phyloP scores from a whole-genome alignment of 2,888 invertebrate genomes.

The Silvanus unidentatus region DNA sequence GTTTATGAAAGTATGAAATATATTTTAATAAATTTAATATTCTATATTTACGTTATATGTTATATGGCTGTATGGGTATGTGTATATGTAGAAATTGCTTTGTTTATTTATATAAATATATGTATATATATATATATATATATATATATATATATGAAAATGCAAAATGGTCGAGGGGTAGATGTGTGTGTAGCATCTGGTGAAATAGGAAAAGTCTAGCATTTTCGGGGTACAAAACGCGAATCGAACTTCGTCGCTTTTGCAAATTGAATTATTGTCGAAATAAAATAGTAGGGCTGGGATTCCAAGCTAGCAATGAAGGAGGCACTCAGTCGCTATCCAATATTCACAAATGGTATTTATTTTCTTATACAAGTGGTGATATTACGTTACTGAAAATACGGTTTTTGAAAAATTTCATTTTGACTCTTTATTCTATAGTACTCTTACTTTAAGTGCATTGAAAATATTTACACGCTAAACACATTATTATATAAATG shows the following conservation, averaged over 20 bases:
- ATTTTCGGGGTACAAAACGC: conserved; percentile 18
- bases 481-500: neutral
- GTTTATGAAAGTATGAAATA: too few relatives aligned
- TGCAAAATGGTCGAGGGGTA: too few relatives aligned
- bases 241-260: conserved; percentile 31
- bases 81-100: too few relatives aligned
- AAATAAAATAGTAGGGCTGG: conserved; percentile 30
- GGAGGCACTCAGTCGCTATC: conserved; percentile 29
- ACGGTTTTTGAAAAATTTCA: conserved; percentile 19
- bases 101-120: conserved; percentile 9
- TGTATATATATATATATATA: too few relatives aligned
- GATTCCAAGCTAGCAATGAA: conserved; percentile 26
- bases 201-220: conserved; percentile 26
- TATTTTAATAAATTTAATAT: too few relatives aligned
- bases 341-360: conserved; percentile 32
- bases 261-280: conserved; percentile 31
- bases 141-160: too few relatives aligned
- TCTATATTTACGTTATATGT: too few relatives aligned
- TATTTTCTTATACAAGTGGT: conserved; percentile 28
- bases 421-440: conserved; percentile 13
- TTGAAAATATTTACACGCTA: conserved; percentile 4
- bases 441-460: conserved; percentile 1
- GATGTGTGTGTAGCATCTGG: conserved; percentile 23
- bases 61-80: too few relatives aligned
- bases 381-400: conserved; percentile 27